Evolutionary conservation across 2,113 vertebrate species (phyloP).

Genomic region (Nothocercus julius): DNA sequence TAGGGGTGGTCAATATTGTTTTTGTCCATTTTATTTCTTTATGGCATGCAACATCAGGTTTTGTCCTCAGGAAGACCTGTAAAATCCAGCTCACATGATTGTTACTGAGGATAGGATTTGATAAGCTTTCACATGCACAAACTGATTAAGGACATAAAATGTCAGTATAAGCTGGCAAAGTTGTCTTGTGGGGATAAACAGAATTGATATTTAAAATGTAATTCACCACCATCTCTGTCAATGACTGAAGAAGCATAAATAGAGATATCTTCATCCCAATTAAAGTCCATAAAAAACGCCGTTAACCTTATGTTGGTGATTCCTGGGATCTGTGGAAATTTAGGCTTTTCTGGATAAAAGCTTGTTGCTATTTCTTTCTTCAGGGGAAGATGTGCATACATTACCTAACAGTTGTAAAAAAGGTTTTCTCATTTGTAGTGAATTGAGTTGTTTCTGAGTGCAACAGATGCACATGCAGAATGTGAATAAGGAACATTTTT

Average conservation of each 20-base stretch:
- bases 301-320: not conserved
- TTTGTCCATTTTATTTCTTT: not conserved
- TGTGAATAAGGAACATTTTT: not conserved
- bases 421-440: not conserved
- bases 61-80: not conserved
- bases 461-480: not conserved
- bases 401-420: not conserved
- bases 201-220: not conserved
- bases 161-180: not conserved
- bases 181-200: not conserved
- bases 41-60: not conserved
- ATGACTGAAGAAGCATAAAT: not conserved
- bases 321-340: not conserved
- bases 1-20: not conserved
- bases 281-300: not conserved
- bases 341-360: not conserved
- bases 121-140: not conserved
- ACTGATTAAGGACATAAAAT: not conserved
- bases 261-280: not conserved
- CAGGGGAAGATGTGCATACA: not conserved
- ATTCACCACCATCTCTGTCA: slow-evolving; percentile 5
- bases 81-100: not conserved
- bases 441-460: slow-evolving; percentile 6
- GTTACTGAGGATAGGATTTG: not conserved
- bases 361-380: not conserved